Evolutionary conservation across 64 coral and sea anemone genomes (phyloP), one percentile per base, ranked within the genome.

Genomic region (Catalaphyllia jardinei): DNA sequence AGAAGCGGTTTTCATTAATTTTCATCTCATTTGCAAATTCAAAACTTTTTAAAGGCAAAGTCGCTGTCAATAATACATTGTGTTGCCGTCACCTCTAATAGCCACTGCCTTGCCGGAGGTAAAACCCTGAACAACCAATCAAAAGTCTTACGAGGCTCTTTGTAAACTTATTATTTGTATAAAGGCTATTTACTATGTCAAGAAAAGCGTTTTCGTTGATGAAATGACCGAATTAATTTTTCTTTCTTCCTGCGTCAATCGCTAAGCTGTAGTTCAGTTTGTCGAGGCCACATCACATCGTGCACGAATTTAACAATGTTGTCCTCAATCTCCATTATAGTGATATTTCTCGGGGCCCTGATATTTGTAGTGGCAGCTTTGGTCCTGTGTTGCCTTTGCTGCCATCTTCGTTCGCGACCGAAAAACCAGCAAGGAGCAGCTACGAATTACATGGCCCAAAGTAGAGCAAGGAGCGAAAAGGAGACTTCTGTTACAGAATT

Each of bases 281-380:
- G 60, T 83, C 61, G 19, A 46, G 10, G 74, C 33, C 39, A 11
- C 39, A 31, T 57, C 11, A 11, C 59, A 33, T 8, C 3, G 19
- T 67, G 16, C 30, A 16, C 72, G 52, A 71, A 29, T 30, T n/a
- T 81, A 50, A 55, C 10, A n/a, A 94, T 94, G 93, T 87, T 96
- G 77, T 96, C 94, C 29, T 99, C 96, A 8, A 83, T 99, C 13
- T 99, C 96, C 1, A 93, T 99, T 0, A 95, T 99, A 46, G 94
- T 99, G 46, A 99, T 99, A 25, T 99, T 99, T 75, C 90, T 99
- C 19, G 96, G 96, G 29, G 93, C 93, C 60, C 62, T 99, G n/a
- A 92, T 99, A 6, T 99, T 99, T 79, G 83, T 95, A 8, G 93
- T 99, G 0, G 94, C 96, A 0, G 93, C 93, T 8, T 83, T 99